phyloP scores from a whole-genome alignment of 2,797 vertebrate genomes.

The Alcedo atthis region DNA sequence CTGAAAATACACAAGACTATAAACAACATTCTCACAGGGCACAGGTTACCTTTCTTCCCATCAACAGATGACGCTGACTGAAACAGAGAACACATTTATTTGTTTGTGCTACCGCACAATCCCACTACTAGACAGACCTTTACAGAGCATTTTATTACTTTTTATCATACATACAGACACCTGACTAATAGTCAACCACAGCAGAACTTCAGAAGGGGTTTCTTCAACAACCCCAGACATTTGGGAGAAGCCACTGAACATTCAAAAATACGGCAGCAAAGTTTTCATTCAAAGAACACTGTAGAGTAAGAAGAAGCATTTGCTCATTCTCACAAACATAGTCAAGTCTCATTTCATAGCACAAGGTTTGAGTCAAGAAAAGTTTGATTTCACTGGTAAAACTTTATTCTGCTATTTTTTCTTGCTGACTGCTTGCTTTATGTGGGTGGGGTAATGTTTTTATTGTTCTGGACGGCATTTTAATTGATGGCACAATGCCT shows the following conservation, averaged over 20 bases:
- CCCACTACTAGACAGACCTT: neutral
- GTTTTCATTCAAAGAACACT: neutral
- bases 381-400: conserved; percentile 35
- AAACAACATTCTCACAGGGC: neutral
- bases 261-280: neutral
- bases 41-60: neutral
- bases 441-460: conserved; percentile 59
- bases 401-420: conserved; percentile 53
- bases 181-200: neutral
- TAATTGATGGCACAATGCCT: conserved; percentile 64
- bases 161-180: neutral
- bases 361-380: neutral
- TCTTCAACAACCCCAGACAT: neutral
- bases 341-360: neutral
- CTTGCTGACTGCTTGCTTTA: conserved; percentile 52
- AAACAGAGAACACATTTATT: neutral
- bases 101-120: neutral
- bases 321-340: neutral
- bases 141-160: neutral
- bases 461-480: conserved; percentile 59
- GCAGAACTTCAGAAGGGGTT: neutral
- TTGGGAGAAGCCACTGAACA: neutral
- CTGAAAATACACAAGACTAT: neutral
- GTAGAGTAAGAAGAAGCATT: neutral
- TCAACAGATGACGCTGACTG: neutral